Evolutionary conservation across 2,888 invertebrate genomes (phyloP).

Genomic region (Phortica magna): DNA sequence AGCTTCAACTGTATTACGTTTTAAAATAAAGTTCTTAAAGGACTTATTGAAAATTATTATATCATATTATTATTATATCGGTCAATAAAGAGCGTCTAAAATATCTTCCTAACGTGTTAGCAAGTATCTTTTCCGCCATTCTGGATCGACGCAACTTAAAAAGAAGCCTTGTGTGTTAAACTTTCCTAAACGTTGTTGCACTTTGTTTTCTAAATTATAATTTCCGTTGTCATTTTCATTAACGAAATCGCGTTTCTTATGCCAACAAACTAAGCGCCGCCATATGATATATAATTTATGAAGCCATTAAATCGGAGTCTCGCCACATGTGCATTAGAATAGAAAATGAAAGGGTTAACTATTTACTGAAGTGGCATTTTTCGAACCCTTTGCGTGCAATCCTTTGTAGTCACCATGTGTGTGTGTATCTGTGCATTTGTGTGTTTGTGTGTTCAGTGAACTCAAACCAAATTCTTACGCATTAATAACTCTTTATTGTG

Average conservation of each 20-base stretch:
- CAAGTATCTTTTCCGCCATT: too few relatives aligned
- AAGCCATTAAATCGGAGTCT: not conserved
- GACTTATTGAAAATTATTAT: too few relatives aligned
- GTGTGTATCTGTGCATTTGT: constrained; percentile 7
- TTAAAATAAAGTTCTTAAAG: too few relatives aligned
- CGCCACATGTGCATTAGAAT: not conserved
- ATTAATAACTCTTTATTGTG: constrained; percentile 39
- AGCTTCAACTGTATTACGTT: too few relatives aligned
- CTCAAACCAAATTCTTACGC: constrained; percentile 39
- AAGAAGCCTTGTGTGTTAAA: too few relatives aligned
- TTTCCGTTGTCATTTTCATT: not conserved
- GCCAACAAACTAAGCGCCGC: not conserved
- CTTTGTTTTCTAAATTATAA: not conserved
- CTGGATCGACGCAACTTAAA: too few relatives aligned
- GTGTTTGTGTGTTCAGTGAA: constrained; percentile 34
- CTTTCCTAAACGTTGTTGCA: too few relatives aligned
- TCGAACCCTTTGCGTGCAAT: not conserved
- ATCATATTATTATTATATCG: too few relatives aligned
- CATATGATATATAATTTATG: not conserved
- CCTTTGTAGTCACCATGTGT: constrained; percentile 7
- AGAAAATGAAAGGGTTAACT: not conserved
- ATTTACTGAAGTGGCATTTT: not conserved
- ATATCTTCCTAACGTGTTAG: too few relatives aligned
- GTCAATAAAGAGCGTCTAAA: too few relatives aligned
- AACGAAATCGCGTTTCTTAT: not conserved